Percentiles rank a stretch among this genome's conserved stretches.
phyloP scores from a whole-genome alignment of 2,113 vertebrate genomes.

The Cardinalis cardinalis region DNA sequence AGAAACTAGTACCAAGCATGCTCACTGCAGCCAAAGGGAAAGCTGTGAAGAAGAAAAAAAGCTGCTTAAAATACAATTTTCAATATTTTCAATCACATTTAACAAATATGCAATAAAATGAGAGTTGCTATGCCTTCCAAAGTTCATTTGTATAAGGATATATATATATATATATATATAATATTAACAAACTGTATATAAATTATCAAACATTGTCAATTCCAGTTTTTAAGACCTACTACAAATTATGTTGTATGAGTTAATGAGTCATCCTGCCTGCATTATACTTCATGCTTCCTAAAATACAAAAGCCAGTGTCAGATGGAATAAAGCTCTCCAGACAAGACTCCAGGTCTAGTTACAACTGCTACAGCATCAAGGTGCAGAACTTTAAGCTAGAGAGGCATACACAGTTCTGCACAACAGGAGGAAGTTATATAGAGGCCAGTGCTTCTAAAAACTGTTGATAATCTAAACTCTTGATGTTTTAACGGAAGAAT shows the following conservation, averaged over 20 bases:
- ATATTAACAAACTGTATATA: background rate
- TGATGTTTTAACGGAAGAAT: background rate
- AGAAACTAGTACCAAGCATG: constrained; percentile 81
- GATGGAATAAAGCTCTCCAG: background rate
- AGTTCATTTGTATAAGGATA: background rate
- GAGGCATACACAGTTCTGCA: background rate
- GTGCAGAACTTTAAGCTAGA: background rate
- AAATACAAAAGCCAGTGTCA: background rate
- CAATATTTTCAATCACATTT: background rate
- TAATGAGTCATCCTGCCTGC: background rate
- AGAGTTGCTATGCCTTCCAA: background rate
- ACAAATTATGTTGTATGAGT: background rate
- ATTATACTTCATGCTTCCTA: background rate
- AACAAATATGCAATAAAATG: background rate
- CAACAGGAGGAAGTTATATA: accelerated
- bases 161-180: background rate
- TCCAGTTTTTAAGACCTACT: background rate
- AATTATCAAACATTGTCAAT: background rate
- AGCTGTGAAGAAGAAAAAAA: constrained; percentile 69
- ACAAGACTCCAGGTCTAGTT: background rate
- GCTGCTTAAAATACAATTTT: background rate
- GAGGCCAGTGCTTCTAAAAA: background rate
- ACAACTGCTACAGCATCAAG: background rate
- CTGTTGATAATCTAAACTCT: background rate
- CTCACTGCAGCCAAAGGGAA: constrained; percentile 83